Percentiles rank a stretch among this genome's conserved stretches.
Conservation (phyloP, 1,140 invertebrate species). For the Cecropterus lyciades region DNA sequence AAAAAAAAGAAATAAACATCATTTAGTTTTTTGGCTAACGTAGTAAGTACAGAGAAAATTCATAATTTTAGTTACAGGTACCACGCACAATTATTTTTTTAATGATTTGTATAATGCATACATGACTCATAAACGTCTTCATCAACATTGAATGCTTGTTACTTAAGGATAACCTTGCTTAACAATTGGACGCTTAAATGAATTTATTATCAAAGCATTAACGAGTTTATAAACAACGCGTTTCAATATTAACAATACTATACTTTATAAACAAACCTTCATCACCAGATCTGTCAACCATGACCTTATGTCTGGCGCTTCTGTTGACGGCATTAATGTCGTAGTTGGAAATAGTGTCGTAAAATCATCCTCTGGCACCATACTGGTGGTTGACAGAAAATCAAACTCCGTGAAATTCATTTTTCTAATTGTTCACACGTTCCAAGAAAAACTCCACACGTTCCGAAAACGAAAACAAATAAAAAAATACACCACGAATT, state of each 20-base stretch:
- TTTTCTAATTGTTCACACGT: slow-evolving; percentile 36
- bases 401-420: slow-evolving; percentile 62
- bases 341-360: slow-evolving; percentile 38
- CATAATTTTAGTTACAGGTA: no score
- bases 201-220: slow-evolving; percentile 28
- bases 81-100: no score
- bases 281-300: slow-evolving; percentile 61
- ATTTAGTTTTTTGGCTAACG: no score
- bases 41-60: no score
- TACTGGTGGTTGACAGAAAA: slow-evolving; percentile 42
- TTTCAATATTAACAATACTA: slow-evolving; percentile 6
- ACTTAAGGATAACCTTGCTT: slow-evolving; percentile 18
- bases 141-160: no score
- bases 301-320: slow-evolving; percentile 46
- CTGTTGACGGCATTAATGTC: slow-evolving; percentile 40
- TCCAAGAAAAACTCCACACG: no score
- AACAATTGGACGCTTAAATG: slow-evolving; percentile 5
- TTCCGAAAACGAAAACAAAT: slow-evolving; percentile 34
- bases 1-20: no score
- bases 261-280: slow-evolving; percentile 54
- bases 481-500: neutral
- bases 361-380: slow-evolving; percentile 31
- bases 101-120: no score
- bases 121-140: no score
- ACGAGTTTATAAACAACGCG: slow-evolving; percentile 7